Percentiles rank a stretch among this genome's conserved stretches.
These are phyloP conservation scores for Empidonax traillii DNA, from an alignment of 2,113 vertebrate species.

Conservation along the genomic window DNA sequence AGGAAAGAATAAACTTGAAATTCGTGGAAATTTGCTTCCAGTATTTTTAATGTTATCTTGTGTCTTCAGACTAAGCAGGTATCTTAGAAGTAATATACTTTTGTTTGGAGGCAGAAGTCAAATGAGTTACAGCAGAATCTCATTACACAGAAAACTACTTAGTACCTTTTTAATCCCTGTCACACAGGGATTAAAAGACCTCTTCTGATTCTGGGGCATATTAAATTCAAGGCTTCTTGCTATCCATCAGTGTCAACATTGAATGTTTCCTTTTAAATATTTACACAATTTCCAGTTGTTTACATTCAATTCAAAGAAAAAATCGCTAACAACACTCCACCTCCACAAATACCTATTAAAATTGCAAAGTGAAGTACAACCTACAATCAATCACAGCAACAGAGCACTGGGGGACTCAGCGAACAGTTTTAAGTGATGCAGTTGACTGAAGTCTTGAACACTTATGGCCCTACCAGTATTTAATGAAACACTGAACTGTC, in stretches of 20 bases:
- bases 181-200: background rate
- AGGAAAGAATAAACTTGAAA: background rate
- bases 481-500: background rate
- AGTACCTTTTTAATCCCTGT: background rate
- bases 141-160: background rate
- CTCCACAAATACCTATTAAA: background rate
- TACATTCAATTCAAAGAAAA: background rate
- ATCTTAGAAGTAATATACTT: background rate
- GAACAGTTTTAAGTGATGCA: background rate
- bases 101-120: background rate
- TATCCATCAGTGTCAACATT: rapidly evolving
- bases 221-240: background rate
- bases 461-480: background rate
- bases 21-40: background rate
- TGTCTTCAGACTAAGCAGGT: background rate
- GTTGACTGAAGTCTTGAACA: background rate
- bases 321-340: background rate
- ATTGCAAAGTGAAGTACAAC: background rate
- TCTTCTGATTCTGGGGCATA: background rate
- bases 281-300: background rate
- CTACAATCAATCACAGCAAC: rapidly evolving
- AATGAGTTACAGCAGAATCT: background rate
- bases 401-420: background rate
- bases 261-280: background rate
- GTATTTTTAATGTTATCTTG: background rate